Conservation (phyloP, 2,888 invertebrate genomes). For the Acrobasis consociella region DNA sequence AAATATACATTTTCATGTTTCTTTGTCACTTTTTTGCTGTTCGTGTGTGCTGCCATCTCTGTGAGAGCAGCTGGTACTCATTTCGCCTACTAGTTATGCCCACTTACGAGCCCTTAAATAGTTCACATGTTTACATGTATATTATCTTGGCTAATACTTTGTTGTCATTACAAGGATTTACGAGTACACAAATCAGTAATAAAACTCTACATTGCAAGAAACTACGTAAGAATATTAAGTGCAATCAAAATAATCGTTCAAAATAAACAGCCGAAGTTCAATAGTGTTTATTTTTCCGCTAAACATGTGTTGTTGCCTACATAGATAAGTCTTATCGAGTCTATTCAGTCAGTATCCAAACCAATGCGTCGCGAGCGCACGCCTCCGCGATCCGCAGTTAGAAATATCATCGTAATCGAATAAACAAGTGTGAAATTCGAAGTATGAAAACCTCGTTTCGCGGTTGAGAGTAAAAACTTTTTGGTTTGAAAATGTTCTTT, state of each 20-base stretch:
- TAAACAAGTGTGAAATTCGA: background rate
- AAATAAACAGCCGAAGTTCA: conserved; percentile 8
- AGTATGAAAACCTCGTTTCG: background rate
- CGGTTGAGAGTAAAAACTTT: background rate
- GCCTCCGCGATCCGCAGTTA: background rate
- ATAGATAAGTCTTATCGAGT: conserved; percentile 4
- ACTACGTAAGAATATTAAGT: background rate
- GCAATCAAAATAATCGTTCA: background rate
- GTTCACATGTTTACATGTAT: no score
- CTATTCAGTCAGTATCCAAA: conserved; percentile 12
- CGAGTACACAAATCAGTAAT: background rate
- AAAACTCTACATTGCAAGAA: background rate
- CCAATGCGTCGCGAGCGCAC: background rate
- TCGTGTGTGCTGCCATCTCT: no score
- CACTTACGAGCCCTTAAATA: no score
- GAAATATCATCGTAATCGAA: background rate
- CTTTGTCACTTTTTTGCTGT: no score
- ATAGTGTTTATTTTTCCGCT: conserved; percentile 16
- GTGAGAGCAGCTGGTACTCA: no score
- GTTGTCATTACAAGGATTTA: background rate
- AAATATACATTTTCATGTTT: no score
- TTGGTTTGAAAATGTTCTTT: background rate
- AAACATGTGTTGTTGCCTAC: conserved; percentile 4
- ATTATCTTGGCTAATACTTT: no score
- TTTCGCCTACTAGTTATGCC: no score